Evolutionary conservation across 2,113 vertebrate genomes (phyloP).

Genomic region (Paradoxurus hermaphroditus): DNA sequence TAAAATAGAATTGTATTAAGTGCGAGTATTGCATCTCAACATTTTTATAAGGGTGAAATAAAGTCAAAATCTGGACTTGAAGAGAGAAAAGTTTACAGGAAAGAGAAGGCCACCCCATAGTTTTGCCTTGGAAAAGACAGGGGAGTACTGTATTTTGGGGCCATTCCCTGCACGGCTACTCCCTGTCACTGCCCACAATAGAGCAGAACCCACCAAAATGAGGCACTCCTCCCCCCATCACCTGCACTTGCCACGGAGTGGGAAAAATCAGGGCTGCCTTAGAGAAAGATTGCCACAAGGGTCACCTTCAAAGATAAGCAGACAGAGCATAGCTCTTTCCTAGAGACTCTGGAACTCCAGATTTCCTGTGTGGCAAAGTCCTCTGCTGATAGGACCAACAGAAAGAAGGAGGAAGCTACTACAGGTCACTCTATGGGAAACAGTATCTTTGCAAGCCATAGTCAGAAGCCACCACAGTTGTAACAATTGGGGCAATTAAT

Average conservation of each 20-base stretch:
- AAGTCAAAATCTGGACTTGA: conserved; percentile 13
- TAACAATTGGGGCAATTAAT: background rate
- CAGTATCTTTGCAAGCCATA: background rate
- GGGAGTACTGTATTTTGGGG: background rate
- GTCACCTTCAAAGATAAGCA: background rate
- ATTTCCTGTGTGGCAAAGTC: background rate
- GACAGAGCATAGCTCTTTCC: background rate
- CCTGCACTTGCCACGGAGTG: background rate
- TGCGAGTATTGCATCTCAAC: background rate
- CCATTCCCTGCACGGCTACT: background rate
- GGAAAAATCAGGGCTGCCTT: background rate
- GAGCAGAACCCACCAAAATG: background rate
- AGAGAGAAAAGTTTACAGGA: background rate
- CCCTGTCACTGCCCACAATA: background rate
- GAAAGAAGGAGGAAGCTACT: background rate
- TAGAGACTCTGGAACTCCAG: background rate
- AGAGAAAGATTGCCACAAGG: background rate
- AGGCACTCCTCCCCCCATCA: background rate
- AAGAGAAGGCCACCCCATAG: background rate
- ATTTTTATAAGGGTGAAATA: background rate
- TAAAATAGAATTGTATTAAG: background rate
- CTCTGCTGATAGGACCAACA: background rate
- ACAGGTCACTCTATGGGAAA: background rate
- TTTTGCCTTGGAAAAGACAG: background rate
- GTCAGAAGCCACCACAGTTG: background rate